Conservation (phyloP, 2,113 vertebrate species). For the Xyrauchen texanus region DNA sequence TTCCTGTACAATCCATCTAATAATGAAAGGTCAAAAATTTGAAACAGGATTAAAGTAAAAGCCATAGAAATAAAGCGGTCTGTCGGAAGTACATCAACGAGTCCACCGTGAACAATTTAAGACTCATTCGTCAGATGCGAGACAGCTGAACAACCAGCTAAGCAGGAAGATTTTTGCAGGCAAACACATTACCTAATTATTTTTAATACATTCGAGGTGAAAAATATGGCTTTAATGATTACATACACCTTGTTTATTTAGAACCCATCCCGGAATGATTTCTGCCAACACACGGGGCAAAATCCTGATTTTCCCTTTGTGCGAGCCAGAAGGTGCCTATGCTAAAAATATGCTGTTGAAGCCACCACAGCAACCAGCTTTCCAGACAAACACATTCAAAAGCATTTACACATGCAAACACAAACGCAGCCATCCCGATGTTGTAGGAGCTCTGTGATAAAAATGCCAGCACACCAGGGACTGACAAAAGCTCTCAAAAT, state of each 20-base stretch:
- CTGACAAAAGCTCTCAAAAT: neutral
- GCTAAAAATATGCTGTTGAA: neutral
- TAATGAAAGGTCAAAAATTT: conserved; percentile 42
- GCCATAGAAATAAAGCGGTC: conserved; percentile 47
- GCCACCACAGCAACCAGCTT: neutral
- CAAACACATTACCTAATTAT: neutral
- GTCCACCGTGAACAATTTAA: conserved; percentile 48
- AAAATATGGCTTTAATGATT: conserved; percentile 42
- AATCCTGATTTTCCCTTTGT: conserved; percentile 9
- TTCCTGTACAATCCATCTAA: conserved; percentile 37
- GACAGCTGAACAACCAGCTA: conserved; percentile 43
- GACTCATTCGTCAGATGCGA: conserved; percentile 35
- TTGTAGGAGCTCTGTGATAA: neutral
- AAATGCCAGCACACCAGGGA: conserved; percentile 14
- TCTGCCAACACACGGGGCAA: too few species aligned
- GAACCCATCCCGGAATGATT: neutral
- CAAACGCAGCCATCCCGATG: neutral
- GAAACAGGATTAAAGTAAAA: conserved; percentile 44
- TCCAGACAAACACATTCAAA: neutral
- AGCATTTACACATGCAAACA: neutral
- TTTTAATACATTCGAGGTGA: conserved; percentile 38
- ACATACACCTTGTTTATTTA: conserved; percentile 41
- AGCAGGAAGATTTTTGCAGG: conserved; percentile 28
- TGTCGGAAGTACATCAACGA: neutral
- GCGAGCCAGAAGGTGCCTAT: neutral